Evolutionary conservation across 2,888 invertebrate genomes (phyloP).

Genomic region (Mesochorus sp.): DNA sequence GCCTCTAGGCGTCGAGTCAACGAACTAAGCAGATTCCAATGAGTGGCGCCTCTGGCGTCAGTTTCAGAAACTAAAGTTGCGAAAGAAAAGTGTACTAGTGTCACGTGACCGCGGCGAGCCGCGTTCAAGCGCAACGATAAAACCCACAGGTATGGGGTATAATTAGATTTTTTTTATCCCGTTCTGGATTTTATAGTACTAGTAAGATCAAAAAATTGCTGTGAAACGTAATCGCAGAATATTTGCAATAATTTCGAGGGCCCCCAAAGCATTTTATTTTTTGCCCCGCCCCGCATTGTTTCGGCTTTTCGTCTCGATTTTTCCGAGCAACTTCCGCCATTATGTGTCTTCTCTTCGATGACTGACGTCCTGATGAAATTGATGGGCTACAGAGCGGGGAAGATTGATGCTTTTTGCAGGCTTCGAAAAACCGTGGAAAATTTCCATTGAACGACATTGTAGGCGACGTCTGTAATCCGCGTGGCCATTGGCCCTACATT

Average conservation of each 20-base stretch:
- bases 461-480: no score
- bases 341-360: constrained; percentile 50
- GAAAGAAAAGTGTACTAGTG: constrained; percentile 74
- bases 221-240: background rate
- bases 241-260: constrained; percentile 65
- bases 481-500: no score
- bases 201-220: background rate
- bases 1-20: background rate
- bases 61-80: background rate
- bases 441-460: no score
- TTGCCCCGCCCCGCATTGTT: constrained; percentile 42
- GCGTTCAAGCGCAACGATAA: constrained; percentile 88
- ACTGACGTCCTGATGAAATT: background rate
- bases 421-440: background rate
- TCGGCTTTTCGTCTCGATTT: constrained; percentile 71
- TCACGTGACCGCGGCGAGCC: constrained; percentile 88
- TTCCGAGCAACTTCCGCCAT: constrained; percentile 65
- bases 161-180: constrained; percentile 40
- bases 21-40: background rate
- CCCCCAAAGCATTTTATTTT: constrained; percentile 66
- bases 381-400: background rate
- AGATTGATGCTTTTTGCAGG: background rate
- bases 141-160: constrained; percentile 85
- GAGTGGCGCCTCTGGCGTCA: background rate
- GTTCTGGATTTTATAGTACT: constrained; percentile 10